Evolutionary conservation across 1,140 invertebrate species (phyloP).

Genomic region (Lepidostoma basale): DNA sequence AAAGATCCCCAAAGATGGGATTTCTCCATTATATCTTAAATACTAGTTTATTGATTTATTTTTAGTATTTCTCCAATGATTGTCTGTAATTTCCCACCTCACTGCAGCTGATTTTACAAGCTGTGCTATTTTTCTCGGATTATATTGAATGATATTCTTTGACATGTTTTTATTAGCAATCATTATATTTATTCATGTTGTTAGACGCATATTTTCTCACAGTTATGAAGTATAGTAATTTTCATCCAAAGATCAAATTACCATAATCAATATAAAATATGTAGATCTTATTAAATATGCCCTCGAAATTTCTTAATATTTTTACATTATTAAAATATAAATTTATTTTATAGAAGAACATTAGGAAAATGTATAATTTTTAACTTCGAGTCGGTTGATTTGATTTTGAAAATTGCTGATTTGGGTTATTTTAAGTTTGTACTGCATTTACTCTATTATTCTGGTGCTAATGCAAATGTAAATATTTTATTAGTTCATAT

Average conservation of each 20-base stretch:
- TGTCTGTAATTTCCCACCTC: no score
- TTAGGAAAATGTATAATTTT: neutral
- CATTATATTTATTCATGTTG: no score
- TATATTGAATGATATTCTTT: no score
- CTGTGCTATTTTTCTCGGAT: no score
- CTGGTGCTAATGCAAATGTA: slow-evolving; percentile 34
- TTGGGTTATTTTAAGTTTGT: neutral
- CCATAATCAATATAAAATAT: slow-evolving; percentile 20
- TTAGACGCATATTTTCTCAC: no score
- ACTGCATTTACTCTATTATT: slow-evolving; percentile 32
- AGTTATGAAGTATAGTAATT: slow-evolving; percentile 10
- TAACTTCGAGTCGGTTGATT: neutral
- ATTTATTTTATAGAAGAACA: neutral
- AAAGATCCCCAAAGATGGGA: no score
- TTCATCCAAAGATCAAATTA: slow-evolving; percentile 31
- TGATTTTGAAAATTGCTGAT: neutral
- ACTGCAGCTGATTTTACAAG: no score
- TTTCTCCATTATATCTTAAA: no score
- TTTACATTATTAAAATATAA: slow-evolving; percentile 1
- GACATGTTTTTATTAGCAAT: no score
- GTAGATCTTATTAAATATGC: neutral
- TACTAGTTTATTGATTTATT: no score
- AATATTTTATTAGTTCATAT: slow-evolving; percentile 8
- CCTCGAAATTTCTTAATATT: neutral
- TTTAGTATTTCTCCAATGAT: no score